These are phyloP conservation scores for Phoxinus dragarum DNA, from an alignment of 2,797 vertebrate species.

Conservation along the genomic window DNA sequence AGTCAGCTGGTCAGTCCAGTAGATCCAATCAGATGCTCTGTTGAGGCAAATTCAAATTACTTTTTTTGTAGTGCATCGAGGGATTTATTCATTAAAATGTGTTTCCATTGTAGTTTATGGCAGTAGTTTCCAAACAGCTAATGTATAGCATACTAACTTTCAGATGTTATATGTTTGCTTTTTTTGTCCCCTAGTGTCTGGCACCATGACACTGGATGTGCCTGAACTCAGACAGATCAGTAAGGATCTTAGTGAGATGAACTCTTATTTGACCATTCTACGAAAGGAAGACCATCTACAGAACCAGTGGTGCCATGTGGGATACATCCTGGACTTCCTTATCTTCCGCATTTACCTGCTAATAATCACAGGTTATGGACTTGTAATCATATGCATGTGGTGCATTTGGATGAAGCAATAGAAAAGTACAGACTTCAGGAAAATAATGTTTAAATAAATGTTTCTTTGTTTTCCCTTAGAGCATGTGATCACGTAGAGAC, in stretches of 20 bases:
- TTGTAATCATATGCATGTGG: conserved; percentile 85
- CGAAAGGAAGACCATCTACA: conserved; percentile 74
- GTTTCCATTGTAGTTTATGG: too few species aligned
- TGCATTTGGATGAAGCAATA: conserved; percentile 80
- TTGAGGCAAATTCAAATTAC: too few species aligned
- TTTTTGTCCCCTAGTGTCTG: not conserved
- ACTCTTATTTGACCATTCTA: conserved; percentile 68
- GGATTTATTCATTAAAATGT: too few species aligned
- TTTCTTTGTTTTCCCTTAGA: not conserved
- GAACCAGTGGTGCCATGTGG: conserved; percentile 84
- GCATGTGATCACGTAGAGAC: not conserved
- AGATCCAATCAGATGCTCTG: too few species aligned
- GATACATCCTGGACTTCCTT: conserved; percentile 83
- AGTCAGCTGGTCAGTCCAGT: too few species aligned
- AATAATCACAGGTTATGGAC: conserved; percentile 78
- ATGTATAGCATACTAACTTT: not conserved
- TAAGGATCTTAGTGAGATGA: conserved; percentile 72
- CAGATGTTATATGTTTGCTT: not conserved
- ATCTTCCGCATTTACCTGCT: conserved; percentile 84
- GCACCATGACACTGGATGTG: conserved; percentile 32
- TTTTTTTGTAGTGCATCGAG: too few species aligned
- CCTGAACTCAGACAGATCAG: conserved; percentile 77
- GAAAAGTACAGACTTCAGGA: not conserved
- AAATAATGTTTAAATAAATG: not conserved
- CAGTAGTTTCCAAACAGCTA: too few species aligned